Evolutionary conservation across 2,797 vertebrate genomes (phyloP).

Genomic region (Melanotaenia parkinsoni): DNA sequence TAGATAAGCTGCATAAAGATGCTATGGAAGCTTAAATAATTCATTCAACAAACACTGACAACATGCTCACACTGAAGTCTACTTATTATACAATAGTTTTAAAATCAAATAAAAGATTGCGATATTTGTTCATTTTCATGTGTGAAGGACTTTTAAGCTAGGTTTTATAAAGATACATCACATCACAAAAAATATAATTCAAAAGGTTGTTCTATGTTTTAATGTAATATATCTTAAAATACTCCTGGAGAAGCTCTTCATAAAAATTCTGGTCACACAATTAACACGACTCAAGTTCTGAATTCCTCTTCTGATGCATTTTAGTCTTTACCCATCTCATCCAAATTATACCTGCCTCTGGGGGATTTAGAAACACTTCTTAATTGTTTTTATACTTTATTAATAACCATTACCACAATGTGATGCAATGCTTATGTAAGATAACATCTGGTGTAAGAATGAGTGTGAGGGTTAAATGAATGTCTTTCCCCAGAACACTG

Average conservation of each 20-base stretch:
- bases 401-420: slow-evolving; percentile 23
- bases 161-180: background rate
- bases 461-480: slow-evolving; percentile 10
- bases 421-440: slow-evolving; percentile 45
- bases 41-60: background rate
- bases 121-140: background rate
- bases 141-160: background rate
- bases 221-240: background rate
- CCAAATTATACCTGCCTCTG: background rate
- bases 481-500: background rate
- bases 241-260: background rate
- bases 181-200: background rate
- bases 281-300: background rate
- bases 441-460: slow-evolving; percentile 16
- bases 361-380: background rate
- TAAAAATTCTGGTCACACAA: background rate
- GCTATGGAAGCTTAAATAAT: background rate
- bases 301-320: too few relatives aligned
- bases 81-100: background rate
- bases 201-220: too few relatives aligned
- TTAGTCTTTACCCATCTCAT: background rate
- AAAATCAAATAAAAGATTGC: background rate
- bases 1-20: background rate
- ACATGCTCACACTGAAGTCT: background rate
- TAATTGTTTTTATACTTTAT: slow-evolving; percentile 15